Evolutionary conservation across 2,113 vertebrate species (phyloP).

Genomic region (Myanophis thanlyinensis): DNA sequence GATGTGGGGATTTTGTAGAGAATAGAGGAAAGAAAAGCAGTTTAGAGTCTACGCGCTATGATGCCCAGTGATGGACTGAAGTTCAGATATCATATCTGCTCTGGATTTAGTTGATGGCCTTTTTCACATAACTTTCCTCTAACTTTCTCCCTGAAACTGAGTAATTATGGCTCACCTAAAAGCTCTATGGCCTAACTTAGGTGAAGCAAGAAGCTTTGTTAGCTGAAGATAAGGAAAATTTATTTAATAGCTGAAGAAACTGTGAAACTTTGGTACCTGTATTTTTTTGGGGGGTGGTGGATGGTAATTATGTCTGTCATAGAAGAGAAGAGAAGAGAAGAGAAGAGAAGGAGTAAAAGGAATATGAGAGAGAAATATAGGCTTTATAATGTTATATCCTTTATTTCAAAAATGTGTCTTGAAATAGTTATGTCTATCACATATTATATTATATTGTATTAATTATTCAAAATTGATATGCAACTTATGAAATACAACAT

Average conservation of each 20-base stretch:
- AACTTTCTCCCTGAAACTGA: neutral
- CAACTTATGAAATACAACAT: neutral
- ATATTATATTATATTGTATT: neutral
- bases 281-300: neutral
- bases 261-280: neutral
- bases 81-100: neutral
- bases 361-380: neutral
- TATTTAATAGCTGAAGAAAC: neutral
- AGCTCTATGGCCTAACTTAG: neutral
- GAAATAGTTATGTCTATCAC: neutral
- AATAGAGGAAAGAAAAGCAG: neutral
- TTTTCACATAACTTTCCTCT: neutral
- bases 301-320: neutral
- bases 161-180: neutral
- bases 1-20: neutral
- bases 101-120: neutral
- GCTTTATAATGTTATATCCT: neutral
- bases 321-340: neutral
- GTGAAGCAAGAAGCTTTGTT: neutral
- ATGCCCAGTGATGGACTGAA: neutral
- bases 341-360: neutral
- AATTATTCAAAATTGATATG: neutral
- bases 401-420: neutral
- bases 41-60: neutral
- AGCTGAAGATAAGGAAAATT: neutral